Conservation (phyloP, 2,888 invertebrate genomes). For the Trissolcus japonicus region DNA sequence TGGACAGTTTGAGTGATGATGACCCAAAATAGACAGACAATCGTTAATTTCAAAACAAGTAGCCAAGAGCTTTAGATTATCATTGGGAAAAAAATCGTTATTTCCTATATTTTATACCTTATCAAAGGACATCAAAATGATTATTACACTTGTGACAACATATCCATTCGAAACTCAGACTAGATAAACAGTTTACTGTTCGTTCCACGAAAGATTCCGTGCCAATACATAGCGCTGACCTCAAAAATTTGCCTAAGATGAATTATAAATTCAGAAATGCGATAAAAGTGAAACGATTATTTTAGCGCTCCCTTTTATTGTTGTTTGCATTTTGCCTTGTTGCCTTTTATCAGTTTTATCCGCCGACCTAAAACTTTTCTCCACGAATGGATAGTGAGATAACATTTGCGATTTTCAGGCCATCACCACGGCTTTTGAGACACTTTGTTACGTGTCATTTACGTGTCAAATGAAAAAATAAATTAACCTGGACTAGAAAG, state of each 20-base stretch:
- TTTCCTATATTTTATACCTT: no score
- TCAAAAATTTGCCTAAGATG: no score
- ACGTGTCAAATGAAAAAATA: slow-evolving; percentile 10
- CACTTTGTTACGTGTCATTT: slow-evolving; percentile 1
- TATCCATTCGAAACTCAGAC: no score
- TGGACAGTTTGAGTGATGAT: no score
- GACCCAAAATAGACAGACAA: background rate
- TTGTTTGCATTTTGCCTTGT: background rate
- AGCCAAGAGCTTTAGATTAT: background rate
- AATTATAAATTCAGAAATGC: background rate
- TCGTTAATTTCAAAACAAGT: background rate
- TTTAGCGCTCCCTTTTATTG: background rate
- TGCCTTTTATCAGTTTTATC: slow-evolving; percentile 4
- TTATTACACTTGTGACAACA: no score
- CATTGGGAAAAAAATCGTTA: no score
- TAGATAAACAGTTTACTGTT: no score
- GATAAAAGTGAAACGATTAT: slow-evolving; percentile 1
- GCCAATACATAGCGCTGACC: no score
- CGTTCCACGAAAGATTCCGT: no score
- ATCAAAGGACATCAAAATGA: no score
- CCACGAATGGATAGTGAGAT: background rate
- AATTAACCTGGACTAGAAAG: slow-evolving; percentile 8
- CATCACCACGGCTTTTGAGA: background rate
- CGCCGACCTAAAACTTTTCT: slow-evolving; percentile 22
- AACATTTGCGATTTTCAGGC: slow-evolving; percentile 1